phyloP scores from a whole-genome alignment of 2,113 vertebrate genomes.

The Antidorcas marsupialis region DNA sequence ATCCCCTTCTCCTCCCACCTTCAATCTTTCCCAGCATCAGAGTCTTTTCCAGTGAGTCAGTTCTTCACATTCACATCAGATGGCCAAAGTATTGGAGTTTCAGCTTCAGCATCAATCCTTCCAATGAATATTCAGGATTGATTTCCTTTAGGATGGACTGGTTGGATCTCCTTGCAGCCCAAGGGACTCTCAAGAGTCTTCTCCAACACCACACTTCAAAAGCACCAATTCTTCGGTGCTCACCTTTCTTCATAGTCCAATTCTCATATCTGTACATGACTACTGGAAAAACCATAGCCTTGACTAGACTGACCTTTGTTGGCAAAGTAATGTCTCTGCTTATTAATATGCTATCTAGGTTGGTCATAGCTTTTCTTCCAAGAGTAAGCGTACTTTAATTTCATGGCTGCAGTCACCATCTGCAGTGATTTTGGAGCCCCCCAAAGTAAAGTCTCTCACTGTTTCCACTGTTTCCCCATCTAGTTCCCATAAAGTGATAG shows the following conservation, averaged over 20 bases:
- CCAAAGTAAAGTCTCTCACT: fast-evolving
- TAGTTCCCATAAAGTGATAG: not conserved
- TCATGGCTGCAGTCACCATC: not conserved
- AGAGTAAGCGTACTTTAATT: not conserved
- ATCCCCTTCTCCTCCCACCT: fast-evolving
- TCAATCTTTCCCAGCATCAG: not conserved
- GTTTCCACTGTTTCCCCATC: not conserved
- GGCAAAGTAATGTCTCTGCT: not conserved
- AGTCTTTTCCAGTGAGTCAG: not conserved
- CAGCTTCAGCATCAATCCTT: not conserved
- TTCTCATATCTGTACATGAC: not conserved
- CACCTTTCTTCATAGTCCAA: not conserved
- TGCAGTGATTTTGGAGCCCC: not conserved
- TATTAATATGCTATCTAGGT: not conserved
- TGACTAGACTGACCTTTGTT: not conserved
- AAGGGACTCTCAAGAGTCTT: not conserved
- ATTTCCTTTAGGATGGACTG: not conserved
- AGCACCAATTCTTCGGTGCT: not conserved
- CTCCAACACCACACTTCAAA: not conserved
- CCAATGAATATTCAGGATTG: not conserved
- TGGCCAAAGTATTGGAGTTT: not conserved
- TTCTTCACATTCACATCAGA: not conserved
- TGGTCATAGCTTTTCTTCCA: not conserved
- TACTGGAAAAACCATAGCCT: not conserved
- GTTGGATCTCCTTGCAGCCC: not conserved